phyloP scores from a whole-genome alignment of 2,113 vertebrate genomes.

The Aptenodytes patagonicus region DNA sequence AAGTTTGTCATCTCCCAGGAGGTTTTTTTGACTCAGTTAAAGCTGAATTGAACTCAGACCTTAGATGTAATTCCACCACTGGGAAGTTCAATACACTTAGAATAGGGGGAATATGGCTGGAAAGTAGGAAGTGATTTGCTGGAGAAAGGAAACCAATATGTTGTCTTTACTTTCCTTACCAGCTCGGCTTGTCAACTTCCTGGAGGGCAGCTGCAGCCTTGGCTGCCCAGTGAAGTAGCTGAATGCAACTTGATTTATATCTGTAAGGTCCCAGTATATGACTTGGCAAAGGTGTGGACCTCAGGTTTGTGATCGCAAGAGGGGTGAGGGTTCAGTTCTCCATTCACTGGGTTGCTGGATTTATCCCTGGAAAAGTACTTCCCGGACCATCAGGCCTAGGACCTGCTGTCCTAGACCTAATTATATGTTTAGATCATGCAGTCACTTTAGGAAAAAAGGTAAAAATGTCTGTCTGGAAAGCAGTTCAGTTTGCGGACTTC shows the following conservation, averaged over 20 bases:
- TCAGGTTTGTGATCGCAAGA: not conserved
- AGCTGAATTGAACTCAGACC: not conserved
- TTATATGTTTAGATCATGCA: not conserved
- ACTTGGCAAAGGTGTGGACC: not conserved
- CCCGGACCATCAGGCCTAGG: not conserved
- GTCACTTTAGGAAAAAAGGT: not conserved
- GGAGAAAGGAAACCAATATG: not conserved
- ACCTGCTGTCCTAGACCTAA: not conserved
- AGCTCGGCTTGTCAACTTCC: not conserved
- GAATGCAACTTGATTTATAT: not conserved
- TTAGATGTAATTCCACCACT: not conserved
- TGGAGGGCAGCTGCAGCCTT: not conserved
- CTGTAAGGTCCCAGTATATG: fast-evolving
- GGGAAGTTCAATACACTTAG: not conserved
- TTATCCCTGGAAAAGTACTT: not conserved
- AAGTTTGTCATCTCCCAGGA: not conserved
- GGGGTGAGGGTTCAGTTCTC: not conserved
- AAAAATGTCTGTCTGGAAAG: not conserved
- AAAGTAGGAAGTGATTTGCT: not conserved
- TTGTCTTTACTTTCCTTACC: not conserved
- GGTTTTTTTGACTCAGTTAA: not conserved
- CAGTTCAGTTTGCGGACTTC: not conserved
- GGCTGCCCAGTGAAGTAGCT: not conserved
- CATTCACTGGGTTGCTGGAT: not conserved
- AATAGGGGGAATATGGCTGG: not conserved